These are phyloP conservation scores for Lucilia cuprina DNA, from an alignment of 1,140 invertebrate species.

Conservation along the genomic window DNA sequence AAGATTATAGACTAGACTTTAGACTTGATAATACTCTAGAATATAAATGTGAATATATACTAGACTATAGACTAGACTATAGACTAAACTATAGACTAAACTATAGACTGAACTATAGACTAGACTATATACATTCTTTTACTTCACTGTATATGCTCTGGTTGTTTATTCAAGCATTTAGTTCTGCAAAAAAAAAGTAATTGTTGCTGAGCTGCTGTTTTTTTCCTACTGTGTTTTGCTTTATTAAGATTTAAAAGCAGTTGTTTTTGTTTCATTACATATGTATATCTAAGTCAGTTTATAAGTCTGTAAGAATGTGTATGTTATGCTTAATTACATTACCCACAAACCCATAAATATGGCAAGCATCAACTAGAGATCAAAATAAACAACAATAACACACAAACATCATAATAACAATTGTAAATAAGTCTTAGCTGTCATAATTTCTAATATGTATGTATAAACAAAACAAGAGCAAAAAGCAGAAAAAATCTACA, in stretches of 20 bases:
- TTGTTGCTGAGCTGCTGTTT: not conserved
- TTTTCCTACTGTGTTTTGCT: not conserved
- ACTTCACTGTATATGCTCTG: not conserved
- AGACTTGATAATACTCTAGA: no score
- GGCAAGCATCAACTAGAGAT: not conserved
- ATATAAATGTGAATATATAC: no score
- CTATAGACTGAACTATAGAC: no score
- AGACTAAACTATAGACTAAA: no score
- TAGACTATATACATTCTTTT: no score
- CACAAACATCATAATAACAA: not conserved
- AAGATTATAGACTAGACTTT: no score
- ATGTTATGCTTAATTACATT: slow-evolving; percentile 10
- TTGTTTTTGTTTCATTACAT: not conserved
- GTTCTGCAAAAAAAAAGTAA: not conserved
- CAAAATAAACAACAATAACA: not conserved
- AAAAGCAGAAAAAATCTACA: not conserved
- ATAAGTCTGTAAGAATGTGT: not conserved
- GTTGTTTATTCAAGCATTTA: not conserved
- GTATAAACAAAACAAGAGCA: not conserved
- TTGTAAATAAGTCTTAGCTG: not conserved
- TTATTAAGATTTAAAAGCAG: not conserved
- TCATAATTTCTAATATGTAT: not conserved
- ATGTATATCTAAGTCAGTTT: not conserved
- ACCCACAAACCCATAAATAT: slow-evolving; percentile 14
- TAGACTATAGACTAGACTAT: no score